These are phyloP conservation scores for Podotricha telesiphe DNA, from an alignment of 2,888 invertebrate genomes.

Conservation along the genomic window DNA sequence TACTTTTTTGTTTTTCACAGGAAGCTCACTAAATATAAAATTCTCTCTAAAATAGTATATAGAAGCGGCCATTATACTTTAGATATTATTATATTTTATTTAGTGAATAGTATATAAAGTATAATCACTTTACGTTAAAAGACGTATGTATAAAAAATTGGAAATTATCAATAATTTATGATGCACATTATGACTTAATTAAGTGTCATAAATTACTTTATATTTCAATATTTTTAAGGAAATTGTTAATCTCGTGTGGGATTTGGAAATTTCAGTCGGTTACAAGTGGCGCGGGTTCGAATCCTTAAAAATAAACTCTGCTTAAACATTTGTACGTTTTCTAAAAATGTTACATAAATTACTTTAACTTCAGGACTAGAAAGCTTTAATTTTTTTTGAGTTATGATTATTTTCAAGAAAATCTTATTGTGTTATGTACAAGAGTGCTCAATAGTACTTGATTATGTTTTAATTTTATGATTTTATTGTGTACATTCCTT, in stretches of 20 bases:
- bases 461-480: background rate
- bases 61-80: background rate
- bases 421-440: constrained; percentile 2
- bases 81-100: background rate
- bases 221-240: no score
- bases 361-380: constrained; percentile 1
- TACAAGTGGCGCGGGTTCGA: no score
- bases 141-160: background rate
- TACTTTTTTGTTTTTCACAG: no score
- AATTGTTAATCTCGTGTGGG: no score
- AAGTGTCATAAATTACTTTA: no score
- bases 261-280: no score
- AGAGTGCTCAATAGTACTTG: constrained; percentile 10
- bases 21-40: no score
- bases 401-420: background rate
- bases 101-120: background rate
- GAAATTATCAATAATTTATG: background rate
- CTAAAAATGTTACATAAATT: no score
- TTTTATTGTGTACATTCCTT: constrained; percentile 23
- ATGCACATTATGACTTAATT: constrained; percentile 19
- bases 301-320: no score
- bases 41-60: background rate
- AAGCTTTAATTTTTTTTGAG: constrained; percentile 1
- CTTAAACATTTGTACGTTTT: no score
- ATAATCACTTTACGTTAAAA: background rate